These are phyloP conservation scores for Poeciliopsis presidionis DNA, from an alignment of 2,797 vertebrate species.

Conservation along the genomic window DNA sequence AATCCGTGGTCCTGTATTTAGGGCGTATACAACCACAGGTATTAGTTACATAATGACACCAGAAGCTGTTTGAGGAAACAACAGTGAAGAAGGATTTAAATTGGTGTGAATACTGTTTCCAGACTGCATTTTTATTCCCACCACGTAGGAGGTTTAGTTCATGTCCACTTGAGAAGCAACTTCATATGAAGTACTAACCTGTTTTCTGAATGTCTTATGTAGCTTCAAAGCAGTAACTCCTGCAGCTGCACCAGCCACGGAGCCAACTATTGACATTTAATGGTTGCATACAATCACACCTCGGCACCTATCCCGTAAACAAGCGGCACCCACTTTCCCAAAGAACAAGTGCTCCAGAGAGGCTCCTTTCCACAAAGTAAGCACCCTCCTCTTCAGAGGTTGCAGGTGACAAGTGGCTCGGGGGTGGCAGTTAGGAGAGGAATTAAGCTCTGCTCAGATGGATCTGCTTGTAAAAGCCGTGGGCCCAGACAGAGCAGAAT, in stretches of 20 bases:
- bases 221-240: neutral
- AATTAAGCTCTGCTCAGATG: constrained; percentile 37
- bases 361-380: constrained; percentile 59
- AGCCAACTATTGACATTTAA: constrained; percentile 10
- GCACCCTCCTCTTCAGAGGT: constrained; percentile 33
- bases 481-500: constrained; percentile 9
- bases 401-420: constrained; percentile 35
- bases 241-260: neutral
- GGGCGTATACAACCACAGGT: neutral
- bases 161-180: neutral
- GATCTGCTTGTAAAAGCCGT: constrained; percentile 39
- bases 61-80: neutral
- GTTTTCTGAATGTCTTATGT: neutral
- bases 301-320: constrained; percentile 29
- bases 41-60: neutral
- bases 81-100: neutral
- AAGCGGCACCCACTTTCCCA: constrained; percentile 30
- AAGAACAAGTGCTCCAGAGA: constrained; percentile 46
- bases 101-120: neutral
- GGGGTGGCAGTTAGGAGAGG: constrained; percentile 22
- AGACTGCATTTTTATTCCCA: neutral
- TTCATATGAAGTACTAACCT: neutral
- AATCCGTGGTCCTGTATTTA: neutral
- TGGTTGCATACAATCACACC: constrained; percentile 13
- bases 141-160: neutral